These are phyloP conservation scores for Urocolius indicus DNA, from an alignment of 2,113 vertebrate species.

Conservation along the genomic window DNA sequence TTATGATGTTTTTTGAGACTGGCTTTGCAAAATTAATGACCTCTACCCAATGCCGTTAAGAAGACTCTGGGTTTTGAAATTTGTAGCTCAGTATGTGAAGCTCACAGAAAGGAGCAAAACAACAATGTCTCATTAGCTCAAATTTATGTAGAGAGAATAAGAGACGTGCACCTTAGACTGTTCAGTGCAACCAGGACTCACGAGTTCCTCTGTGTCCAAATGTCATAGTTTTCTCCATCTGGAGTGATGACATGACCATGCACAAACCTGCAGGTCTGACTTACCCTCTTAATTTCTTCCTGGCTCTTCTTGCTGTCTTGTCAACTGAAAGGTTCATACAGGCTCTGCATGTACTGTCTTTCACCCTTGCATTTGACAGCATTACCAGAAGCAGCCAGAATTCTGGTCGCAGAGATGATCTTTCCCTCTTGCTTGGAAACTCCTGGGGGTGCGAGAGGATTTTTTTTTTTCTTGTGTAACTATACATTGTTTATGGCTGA, in stretches of 20 bases:
- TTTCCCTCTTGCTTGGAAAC: background rate
- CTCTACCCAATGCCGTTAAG: background rate
- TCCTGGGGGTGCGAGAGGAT: background rate
- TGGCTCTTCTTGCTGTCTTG: background rate
- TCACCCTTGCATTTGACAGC: background rate
- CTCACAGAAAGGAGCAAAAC: background rate
- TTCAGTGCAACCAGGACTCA: background rate
- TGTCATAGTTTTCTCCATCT: background rate
- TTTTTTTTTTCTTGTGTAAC: background rate
- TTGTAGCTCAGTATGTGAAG: background rate
- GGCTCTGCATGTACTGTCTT: background rate
- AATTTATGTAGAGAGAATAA: background rate
- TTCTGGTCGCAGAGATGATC: background rate
- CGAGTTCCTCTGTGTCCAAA: background rate
- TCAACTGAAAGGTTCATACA: background rate
- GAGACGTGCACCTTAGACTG: background rate
- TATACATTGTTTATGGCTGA: background rate
- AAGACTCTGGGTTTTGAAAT: background rate
- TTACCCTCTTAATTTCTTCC: background rate
- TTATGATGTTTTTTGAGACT: background rate
- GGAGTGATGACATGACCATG: background rate
- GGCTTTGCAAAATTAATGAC: background rate
- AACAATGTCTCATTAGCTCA: background rate
- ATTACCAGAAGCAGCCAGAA: background rate
- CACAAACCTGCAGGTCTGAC: background rate